Conservation (phyloP, 2,888 invertebrate genomes). For the Phyllotreta cruciferae region DNA sequence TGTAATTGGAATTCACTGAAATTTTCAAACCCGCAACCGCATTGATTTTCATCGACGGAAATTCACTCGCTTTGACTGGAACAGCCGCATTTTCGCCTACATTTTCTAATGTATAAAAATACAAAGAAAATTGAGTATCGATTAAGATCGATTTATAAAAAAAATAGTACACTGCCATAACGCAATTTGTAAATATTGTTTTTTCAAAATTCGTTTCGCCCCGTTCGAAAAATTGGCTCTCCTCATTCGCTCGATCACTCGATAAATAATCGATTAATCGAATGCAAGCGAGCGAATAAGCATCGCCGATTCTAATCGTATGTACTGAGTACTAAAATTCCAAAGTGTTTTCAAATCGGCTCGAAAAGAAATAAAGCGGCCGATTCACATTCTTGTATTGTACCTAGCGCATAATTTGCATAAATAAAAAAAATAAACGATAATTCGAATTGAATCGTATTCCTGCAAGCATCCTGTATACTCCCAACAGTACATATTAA, state of each 20-base stretch:
- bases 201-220: slow-evolving; percentile 44
- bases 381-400: slow-evolving; percentile 59
- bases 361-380: slow-evolving; percentile 54
- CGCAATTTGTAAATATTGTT: slow-evolving; percentile 49
- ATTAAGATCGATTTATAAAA: slow-evolving; percentile 46
- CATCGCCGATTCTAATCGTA: slow-evolving; percentile 58
- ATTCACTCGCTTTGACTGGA: no score
- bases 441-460: slow-evolving; percentile 37
- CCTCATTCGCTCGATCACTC: slow-evolving; percentile 48
- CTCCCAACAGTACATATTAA: no score
- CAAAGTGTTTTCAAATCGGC: slow-evolving; percentile 54
- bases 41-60: no score
- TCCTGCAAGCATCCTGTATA: background rate
- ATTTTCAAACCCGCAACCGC: no score
- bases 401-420: slow-evolving; percentile 62
- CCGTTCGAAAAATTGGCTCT: slow-evolving; percentile 48
- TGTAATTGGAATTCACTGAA: no score
- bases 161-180: slow-evolving; percentile 55
- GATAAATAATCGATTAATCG: no score
- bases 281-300: slow-evolving; percentile 55
- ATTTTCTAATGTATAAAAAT: slow-evolving; percentile 43
- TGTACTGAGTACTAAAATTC: slow-evolving; percentile 60
- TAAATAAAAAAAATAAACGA: slow-evolving; percentile 59
- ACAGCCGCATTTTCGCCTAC: slow-evolving; percentile 57
- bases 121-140: slow-evolving; percentile 28